Percentiles rank a stretch among this genome's conserved stretches.
These are phyloP conservation scores for Frieseomelitta varia DNA, from an alignment of 1,140 invertebrate species.

Conservation along the genomic window DNA sequence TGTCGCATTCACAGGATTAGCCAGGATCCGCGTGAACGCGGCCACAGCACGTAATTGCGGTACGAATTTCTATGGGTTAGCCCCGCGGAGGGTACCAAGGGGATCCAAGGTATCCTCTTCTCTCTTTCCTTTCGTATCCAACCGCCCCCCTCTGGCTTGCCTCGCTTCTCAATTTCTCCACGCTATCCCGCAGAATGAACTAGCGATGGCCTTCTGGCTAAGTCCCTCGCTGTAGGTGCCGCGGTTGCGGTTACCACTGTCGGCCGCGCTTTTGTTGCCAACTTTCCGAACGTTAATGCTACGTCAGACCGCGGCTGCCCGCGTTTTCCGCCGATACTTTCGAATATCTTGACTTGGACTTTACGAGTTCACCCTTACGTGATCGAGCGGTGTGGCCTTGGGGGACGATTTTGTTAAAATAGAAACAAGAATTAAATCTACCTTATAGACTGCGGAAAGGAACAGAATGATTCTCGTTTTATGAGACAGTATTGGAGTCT, in stretches of 20 bases:
- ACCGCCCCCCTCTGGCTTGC: slow-evolving; percentile 24
- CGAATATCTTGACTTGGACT: background rate
- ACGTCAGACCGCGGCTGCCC: slow-evolving; percentile 7
- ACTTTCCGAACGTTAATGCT: slow-evolving; percentile 26
- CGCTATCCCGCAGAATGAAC: slow-evolving; percentile 47
- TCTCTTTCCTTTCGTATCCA: slow-evolving; percentile 45
- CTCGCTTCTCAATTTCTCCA: slow-evolving; percentile 54
- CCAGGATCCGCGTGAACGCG: slow-evolving; percentile 73
- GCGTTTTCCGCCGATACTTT: slow-evolving; percentile 26
- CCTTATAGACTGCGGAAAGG: too few species aligned
- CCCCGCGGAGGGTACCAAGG: slow-evolving; percentile 51
- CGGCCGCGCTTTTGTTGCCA: slow-evolving; percentile 31
- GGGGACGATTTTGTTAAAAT: too few species aligned
- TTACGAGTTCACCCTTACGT: background rate
- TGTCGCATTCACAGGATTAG: slow-evolving; percentile 77
- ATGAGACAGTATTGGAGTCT: too few species aligned
- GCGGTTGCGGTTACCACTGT: slow-evolving; percentile 37
- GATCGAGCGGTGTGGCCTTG: background rate
- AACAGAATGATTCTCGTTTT: too few species aligned
- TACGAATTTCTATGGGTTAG: slow-evolving; percentile 76
- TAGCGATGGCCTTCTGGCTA: slow-evolving; percentile 39
- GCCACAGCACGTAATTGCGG: slow-evolving; percentile 75
- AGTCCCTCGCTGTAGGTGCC: slow-evolving; percentile 33
- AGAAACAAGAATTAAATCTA: too few species aligned
- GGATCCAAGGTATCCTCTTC: slow-evolving; percentile 55